Base-by-base conservation (phyloP, 2,888 invertebrate genomes). In the Mesorhabditis spiculigera region DNA sequence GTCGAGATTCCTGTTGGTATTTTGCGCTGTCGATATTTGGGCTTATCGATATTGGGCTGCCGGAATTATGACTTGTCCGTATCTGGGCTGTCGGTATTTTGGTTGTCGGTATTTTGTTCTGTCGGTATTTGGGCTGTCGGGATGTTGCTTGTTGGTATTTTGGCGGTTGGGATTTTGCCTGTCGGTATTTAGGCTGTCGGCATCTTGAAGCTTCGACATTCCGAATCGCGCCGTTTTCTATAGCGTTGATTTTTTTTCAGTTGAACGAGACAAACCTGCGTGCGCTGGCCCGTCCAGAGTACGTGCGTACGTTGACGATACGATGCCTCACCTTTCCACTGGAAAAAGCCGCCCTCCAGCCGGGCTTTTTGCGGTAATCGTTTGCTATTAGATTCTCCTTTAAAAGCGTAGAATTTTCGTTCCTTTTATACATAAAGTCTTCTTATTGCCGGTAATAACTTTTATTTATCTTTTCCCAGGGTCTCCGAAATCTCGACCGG, bases 271-370 rank as follows among this genome's bases (percentile, higher is more conserved):
- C 79, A 6, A 75, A 70, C 65, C 70, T 79, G 67, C 67, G 69
- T 5, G 67, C 74, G 50, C 61, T 81, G 41, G 73, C 71, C 13
- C 76, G 77, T 42, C 77, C 76, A 28, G 80, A 81, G 68, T 70
- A 73, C n/a, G 78, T 81, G 6, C 73, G 80, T 45, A 81, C 81
- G 13, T 71, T 81, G 28, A 81, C 80, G 10, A 81, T 81, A 65
- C 68, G 79, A 71, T 81, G 81, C 65, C 78, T n/a, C 79, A 79
- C 71, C 74, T 76, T 58, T 73, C 71, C 10, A 74, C 71, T 28
- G 72, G 71, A 63, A 65, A 73, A 10, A 76, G 76, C 13, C 72
- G 74, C 42, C 81, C 81, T 4, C 74, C 76, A 1, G 71, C 78
- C 10, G 70, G 75, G n/a, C 65, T 80, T 6, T 81, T 81, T 50